These are phyloP conservation scores for Elysia chlorotica DNA, from an alignment of 1,140 invertebrate genomes.

Conservation along the genomic window DNA sequence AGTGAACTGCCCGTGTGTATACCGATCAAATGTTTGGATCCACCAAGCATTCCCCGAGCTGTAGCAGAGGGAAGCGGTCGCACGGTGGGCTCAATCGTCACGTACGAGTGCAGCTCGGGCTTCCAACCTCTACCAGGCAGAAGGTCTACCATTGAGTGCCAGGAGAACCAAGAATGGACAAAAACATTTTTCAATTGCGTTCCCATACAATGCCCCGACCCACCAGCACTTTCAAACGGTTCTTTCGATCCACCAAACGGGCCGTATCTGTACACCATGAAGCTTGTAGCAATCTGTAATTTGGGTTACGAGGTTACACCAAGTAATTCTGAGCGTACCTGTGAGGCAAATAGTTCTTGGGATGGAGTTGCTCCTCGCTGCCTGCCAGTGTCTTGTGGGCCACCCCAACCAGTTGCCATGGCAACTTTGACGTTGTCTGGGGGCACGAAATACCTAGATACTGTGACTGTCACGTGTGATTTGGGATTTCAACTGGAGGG, in stretches of 20 bases:
- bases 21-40: slow-evolving; percentile 36
- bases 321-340: too few species aligned
- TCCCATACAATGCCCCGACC: slow-evolving; percentile 36
- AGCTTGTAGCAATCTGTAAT: slow-evolving; percentile 65
- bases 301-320: slow-evolving; percentile 59
- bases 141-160: slow-evolving; percentile 49
- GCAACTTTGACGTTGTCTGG: too few species aligned
- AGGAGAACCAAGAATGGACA: slow-evolving; percentile 55
- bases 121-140: slow-evolving; percentile 26
- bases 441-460: too few species aligned
- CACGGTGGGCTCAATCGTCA: slow-evolving; percentile 27
- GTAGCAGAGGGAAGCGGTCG: too few species aligned
- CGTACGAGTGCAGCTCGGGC: slow-evolving; percentile 42
- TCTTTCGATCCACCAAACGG: slow-evolving; percentile 29
- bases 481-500: slow-evolving; percentile 53
- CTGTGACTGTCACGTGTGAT: too few species aligned
- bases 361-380: slow-evolving; percentile 79
- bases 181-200: slow-evolving; percentile 40
- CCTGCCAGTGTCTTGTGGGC: slow-evolving; percentile 63
- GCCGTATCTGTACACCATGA: slow-evolving; percentile 66
- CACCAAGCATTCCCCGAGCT: slow-evolving; percentile 36
- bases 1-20: slow-evolving; percentile 37
- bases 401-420: too few species aligned
- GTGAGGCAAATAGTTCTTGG: slow-evolving; percentile 88
- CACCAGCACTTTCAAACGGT: slow-evolving; percentile 31